Evolutionary conservation across 2,797 vertebrate genomes (phyloP).

Genomic region (Varecia variegata): DNA sequence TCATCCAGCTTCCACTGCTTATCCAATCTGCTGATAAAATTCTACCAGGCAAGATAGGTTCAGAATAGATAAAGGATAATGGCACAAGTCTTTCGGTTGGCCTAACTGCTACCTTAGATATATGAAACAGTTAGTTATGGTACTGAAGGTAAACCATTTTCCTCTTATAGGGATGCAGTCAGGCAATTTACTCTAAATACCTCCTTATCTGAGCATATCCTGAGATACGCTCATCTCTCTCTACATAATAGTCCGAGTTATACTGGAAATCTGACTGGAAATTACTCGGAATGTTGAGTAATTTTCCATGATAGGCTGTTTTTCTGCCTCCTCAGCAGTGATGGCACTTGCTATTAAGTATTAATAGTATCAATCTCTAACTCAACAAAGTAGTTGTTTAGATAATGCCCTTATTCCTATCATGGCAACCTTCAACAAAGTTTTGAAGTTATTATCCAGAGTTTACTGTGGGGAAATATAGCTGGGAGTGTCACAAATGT

Average conservation of each 20-base stretch:
- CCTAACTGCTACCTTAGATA: neutral
- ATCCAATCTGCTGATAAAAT: neutral
- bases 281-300: slow-evolving; percentile 3
- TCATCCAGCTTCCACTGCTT: neutral
- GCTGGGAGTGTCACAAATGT: neutral
- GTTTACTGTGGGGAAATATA: neutral
- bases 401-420: neutral
- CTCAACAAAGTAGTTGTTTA: neutral
- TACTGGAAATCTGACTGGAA: neutral
- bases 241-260: neutral
- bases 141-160: neutral
- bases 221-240: neutral
- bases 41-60: neutral
- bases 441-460: neutral
- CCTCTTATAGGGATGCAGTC: neutral
- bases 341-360: neutral
- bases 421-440: neutral
- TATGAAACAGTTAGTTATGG: neutral
- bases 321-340: neutral
- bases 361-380: neutral
- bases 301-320: neutral
- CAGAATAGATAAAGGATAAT: neutral
- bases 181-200: neutral
- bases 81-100: neutral
- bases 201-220: neutral